Evolutionary conservation across 2,113 vertebrate species (phyloP).

Genomic region (Tetrao urogallus): DNA sequence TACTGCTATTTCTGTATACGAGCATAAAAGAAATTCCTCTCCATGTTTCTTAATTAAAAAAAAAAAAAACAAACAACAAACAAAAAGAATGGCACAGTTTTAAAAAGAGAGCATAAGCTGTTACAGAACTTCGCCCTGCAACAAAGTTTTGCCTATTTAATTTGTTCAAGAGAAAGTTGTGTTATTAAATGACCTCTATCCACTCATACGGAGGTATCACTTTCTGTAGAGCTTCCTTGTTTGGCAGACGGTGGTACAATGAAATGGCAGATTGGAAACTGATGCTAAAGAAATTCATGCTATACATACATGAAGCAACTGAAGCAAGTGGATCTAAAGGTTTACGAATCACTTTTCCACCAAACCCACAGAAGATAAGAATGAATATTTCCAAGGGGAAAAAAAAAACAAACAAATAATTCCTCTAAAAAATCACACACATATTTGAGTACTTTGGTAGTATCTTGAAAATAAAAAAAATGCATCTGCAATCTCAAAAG

Average conservation of each 20-base stretch:
- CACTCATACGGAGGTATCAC: neutral
- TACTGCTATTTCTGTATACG: neutral
- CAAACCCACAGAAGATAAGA: constrained; percentile 35
- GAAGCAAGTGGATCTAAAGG: neutral
- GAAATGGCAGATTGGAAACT: neutral
- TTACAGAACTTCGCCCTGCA: neutral
- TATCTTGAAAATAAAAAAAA: neutral
- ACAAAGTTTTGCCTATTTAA: neutral
- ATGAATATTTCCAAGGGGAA: neutral
- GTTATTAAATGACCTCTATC: neutral
- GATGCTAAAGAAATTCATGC: neutral
- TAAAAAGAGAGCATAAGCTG: neutral
- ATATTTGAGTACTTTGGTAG: neutral
- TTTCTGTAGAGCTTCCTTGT: neutral
- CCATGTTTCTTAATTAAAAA: neutral
- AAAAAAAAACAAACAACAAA: neutral
- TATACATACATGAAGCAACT: neutral
- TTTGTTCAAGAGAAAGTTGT: neutral
- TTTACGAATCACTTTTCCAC: neutral
- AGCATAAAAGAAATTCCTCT: neutral
- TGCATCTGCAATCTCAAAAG: neutral
- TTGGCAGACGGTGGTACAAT: neutral
- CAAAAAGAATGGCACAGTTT: neutral
- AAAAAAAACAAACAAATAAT: neutral
- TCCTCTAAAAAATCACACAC: neutral